Base-by-base conservation (phyloP, 2,797 vertebrate species). In the Helostoma temminkii region DNA sequence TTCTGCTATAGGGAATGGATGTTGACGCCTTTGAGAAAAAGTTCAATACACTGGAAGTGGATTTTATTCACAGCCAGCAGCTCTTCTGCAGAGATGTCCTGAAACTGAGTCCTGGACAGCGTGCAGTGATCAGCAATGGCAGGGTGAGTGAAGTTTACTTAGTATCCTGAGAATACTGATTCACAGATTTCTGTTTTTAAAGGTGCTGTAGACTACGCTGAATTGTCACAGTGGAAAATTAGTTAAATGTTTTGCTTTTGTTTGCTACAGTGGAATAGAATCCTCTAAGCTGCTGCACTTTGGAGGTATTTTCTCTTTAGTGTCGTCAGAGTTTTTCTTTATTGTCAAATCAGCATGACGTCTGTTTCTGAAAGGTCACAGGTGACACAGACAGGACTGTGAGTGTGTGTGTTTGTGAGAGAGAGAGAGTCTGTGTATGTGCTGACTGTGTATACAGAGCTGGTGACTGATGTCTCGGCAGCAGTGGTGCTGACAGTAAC, bases 21-120 rank as follows among this genome's bases (percentile, higher is more conserved):
- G 87, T 76, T 0, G 91, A 96, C 87, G 67, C 93, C 70, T 98
- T 99, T 93, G 96, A 97, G 88, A 99, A 98, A 92, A 98, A 95
- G 91, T 96, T 96, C 85, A 98, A 98, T 87, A 98, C 97, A 2
- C 32, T 99, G 88, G 96, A 96, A 79, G 65, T 96, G 82, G 94
- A 95, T 89, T 88, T 96, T 78, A 93, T 99, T 85, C 94, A 66
- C 71, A 96, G 95, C 86, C 97, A 99, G 71, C 95, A 93, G 88
- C 84, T 95, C 54, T 99, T 96, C 89, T 98, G 97, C 84, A 92
- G 86, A 60, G 95, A 98, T 6, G 95, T 97, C 72, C 90, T 99
- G 74, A 96, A 96, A 75, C 84, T 99, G 74, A 86, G 46, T 59
- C 93, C 96, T 54, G 97, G 97, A 71, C 94, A 97, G 89, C 90